Conservation (phyloP, 2,797 vertebrate genomes). For the Sphenodon punctatus region DNA sequence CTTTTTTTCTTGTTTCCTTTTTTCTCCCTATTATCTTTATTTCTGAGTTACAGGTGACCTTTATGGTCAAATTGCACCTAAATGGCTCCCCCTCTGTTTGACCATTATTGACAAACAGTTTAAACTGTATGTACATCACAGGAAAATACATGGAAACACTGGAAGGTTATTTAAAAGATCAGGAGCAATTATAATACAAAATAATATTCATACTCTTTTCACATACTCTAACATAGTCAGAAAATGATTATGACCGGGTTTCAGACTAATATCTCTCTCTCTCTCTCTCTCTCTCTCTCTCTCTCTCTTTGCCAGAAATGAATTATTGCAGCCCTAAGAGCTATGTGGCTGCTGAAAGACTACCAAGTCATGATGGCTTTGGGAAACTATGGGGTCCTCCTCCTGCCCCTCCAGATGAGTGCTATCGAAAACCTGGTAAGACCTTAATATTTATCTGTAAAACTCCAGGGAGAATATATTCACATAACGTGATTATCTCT, state of each 20-base stretch:
- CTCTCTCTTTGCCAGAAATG: slow-evolving; percentile 55
- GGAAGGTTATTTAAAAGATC: slow-evolving; percentile 72
- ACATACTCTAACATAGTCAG: slow-evolving; percentile 54
- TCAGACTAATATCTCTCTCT: slow-evolving; percentile 58
- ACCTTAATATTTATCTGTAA: slow-evolving; percentile 66
- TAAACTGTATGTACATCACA: slow-evolving; percentile 11
- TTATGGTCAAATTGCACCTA: not conserved
- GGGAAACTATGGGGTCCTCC: slow-evolving; percentile 39
- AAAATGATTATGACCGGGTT: slow-evolving; percentile 71
- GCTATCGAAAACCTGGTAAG: slow-evolving; percentile 71
- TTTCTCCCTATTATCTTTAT: not conserved
- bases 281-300: too few species aligned
- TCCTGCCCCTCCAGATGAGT: slow-evolving; percentile 63
- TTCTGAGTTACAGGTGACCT: not conserved
- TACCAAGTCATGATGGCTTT: slow-evolving; percentile 60
- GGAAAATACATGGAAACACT: slow-evolving; percentile 63
- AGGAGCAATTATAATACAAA: slow-evolving; percentile 71
- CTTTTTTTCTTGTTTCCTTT: not conserved
- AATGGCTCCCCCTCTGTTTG: slow-evolving; percentile 11
- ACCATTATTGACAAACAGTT: slow-evolving; percentile 24
- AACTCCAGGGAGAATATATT: slow-evolving; percentile 70
- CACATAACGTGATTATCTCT: slow-evolving; percentile 75
- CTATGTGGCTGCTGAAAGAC: slow-evolving; percentile 71
- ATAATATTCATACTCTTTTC: slow-evolving; percentile 75
- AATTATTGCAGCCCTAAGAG: slow-evolving; percentile 70